Conservation (phyloP, 2,113 vertebrate genomes). For the Mustela nigripes region DNA sequence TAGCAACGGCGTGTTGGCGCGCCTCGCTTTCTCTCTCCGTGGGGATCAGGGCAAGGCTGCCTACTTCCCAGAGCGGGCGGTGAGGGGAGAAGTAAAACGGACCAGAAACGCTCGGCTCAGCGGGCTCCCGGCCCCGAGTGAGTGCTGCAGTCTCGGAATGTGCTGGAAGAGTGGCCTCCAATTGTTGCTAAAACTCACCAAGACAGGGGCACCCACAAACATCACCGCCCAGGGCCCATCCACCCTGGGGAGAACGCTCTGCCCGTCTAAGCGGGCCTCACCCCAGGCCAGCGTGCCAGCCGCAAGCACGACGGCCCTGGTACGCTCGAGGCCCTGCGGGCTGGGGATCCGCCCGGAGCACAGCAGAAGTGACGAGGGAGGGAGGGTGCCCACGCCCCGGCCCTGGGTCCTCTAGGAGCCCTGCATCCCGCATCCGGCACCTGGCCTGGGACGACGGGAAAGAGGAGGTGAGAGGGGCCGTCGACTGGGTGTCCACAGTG, state of each 20-base stretch:
- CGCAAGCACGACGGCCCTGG: not conserved
- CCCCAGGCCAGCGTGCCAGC: not conserved
- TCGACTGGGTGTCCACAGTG: not conserved
- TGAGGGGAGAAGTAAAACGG: too few species aligned
- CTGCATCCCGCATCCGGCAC: not conserved
- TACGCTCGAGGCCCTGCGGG: fast-evolving
- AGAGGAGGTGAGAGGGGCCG: too few species aligned
- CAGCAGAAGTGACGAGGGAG: not conserved
- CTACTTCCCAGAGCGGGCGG: not conserved
- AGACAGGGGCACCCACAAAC: too few species aligned
- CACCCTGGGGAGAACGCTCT: too few species aligned
- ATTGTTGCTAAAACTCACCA: too few species aligned
- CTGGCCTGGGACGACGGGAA: not conserved
- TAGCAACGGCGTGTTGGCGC: not conserved
- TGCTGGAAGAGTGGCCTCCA: fast-evolving
- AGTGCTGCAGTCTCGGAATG: fast-evolving
- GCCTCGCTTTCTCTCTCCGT: not conserved
- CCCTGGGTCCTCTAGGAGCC: not conserved
- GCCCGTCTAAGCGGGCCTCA: too few species aligned
- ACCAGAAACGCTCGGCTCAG: not conserved
- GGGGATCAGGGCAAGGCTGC: not conserved
- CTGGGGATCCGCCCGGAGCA: not conserved
- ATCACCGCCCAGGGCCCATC: not conserved
- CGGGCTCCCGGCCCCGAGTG: not conserved
- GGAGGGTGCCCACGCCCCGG: too few species aligned